Base-by-base conservation (phyloP, 1,140 invertebrate species). In the Chrysopa pallens region DNA sequence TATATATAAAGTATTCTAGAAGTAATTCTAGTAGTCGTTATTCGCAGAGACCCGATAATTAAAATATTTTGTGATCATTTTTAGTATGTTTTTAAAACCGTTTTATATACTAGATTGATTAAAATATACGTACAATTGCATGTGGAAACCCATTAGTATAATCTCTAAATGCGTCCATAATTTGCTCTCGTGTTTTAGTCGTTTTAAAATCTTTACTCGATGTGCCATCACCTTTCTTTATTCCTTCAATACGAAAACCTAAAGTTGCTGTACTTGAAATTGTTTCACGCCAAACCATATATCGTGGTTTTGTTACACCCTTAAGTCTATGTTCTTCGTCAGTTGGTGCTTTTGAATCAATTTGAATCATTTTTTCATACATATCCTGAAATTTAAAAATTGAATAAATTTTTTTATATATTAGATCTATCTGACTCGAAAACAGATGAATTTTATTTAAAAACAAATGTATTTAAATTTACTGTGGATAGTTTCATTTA, bases 281-380 rank as follows among this genome's bases (percentile, higher is more conserved):
- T 6, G 90, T 91, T 66, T 98, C 94, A 38, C 94, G 67, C 90
- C 93, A 98, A 13, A 93, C 84, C 91, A 95, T 95, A 58, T 95
- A 97, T 39, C 92, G 69, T 0, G 89, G 88, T 63, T 95, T 96
- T 1, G 89, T 95, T 1, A 97, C 86, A 17, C 85, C 92, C 63
- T 87, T 83, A 44, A 85, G 64, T 42, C 75, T 66, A 48, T 88
- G 79, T 62, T 96, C 92, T 58, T 96, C 90, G 42, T 81, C 78
- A 9, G 80, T 91, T 7, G 92, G 92, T 6, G 91, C 92, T 46
- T 69, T 68, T 14, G 82, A 75, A 57, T 96, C 92, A 41, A 96
- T 86, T 59, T 93, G 86, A 44, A 93, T 80, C 92, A 98, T 97
- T 67, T 98, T 96, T 50, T 96, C 85, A 61, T 94, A 98, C 84